A percentile compares a stretch with the other conserved stretches of the same genome.
These are phyloP conservation scores for Betta splendens DNA, from an alignment of 2,797 vertebrate genomes.

Conservation along the genomic window DNA sequence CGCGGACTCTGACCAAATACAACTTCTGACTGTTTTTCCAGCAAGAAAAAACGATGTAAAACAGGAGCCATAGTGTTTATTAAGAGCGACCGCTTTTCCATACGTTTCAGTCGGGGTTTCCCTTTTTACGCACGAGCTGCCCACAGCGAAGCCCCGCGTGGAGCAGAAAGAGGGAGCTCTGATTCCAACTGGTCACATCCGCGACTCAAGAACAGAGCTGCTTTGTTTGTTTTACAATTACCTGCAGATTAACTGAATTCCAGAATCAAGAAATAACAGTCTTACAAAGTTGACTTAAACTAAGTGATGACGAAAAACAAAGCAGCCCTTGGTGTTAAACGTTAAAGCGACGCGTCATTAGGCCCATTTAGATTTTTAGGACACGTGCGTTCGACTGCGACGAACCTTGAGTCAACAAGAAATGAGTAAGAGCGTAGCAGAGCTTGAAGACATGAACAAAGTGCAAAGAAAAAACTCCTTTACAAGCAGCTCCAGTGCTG, in stretches of 20 bases:
- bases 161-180: constrained; percentile 9
- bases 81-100: constrained; percentile 62
- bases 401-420: constrained; percentile 45
- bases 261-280: too few species aligned
- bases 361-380: too few species aligned
- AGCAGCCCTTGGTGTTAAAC: too few species aligned
- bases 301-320: too few species aligned
- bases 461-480: constrained; percentile 37
- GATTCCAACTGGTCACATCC: constrained; percentile 21
- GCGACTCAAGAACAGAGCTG: constrained; percentile 3
- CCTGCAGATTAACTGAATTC: constrained; percentile 22
- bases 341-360: too few species aligned
- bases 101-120: constrained; percentile 53
- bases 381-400: neutral
- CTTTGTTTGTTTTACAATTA: neutral
- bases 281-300: too few species aligned
- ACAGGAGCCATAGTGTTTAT: constrained; percentile 78
- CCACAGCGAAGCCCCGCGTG: constrained; percentile 36
- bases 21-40: constrained; percentile 65
- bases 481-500: neutral
- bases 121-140: constrained; percentile 56
- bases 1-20: constrained; percentile 65
- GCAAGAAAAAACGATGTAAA: constrained; percentile 57
- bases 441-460: constrained; percentile 62
- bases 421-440: constrained; percentile 57